Base-by-base conservation (phyloP, 2,888 invertebrate genomes). In the Barypeithes pellucidus region DNA sequence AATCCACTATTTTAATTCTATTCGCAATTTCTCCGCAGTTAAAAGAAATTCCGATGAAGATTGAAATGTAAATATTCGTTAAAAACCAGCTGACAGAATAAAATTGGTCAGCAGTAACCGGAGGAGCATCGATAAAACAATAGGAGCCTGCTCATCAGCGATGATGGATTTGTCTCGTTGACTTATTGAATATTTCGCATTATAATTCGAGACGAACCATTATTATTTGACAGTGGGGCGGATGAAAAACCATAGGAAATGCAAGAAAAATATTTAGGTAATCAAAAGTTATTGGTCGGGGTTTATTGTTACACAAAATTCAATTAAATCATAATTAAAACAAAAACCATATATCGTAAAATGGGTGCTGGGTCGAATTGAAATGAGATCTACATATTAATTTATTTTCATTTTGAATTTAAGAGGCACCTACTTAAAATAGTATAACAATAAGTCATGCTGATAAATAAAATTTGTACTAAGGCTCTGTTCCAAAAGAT, bases 151-250 rank as follows among this genome's bases (percentile, higher is more conserved):
- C 67, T 67, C 67, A 75, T 47, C 69, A 50, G 62, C 71, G 75
- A 77, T 79, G 79, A 79, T 78, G 78, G 77, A 79, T 79, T 76
- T 67, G 77, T 76, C 77, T 78, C 76, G 79, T 77, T 76, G 57
- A 45, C 72, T 76, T 76, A 76, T 77, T 75, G 77, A 79, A 78
- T 78, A 79, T 77, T 77, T 77, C 76, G 74, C 54, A 52, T n/a
- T 47, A 73, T 75, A 77, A 79, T 78, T 78, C 68, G 24, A 72
- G 43, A 57, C 3, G 39, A 69, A 68, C 68, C 77, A 77, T 78
- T 77, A 77, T 67, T 69, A 61, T 59, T 45, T 22, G 14, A 60
- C 73, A 78, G 45, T 45, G 69, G 72, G 62, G 76, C 62, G 29
- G 9, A 36, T 12, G 43, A 20, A 60, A 36, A 8, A 29, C 1